A percentile compares a stretch with the other conserved stretches of the same genome.
phyloP scores from a whole-genome alignment of 2,888 invertebrate species.

The Dasysyrphus tricinctus region DNA sequence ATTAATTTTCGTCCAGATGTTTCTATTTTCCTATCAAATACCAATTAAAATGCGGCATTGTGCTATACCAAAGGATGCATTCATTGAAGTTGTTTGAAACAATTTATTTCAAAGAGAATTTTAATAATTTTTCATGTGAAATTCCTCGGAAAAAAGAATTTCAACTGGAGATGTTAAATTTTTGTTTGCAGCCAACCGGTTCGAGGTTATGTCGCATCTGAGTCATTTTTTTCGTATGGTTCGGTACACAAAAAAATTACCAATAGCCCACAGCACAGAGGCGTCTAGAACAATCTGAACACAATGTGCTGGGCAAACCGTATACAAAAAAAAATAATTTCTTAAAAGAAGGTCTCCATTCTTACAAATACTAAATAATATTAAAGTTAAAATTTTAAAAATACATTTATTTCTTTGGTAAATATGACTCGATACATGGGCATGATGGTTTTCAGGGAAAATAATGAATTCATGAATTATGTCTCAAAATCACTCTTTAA shows the following conservation, averaged over 20 bases:
- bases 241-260: background rate
- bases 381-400: no score
- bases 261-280: background rate
- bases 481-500: no score
- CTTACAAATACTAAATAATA: no score
- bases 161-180: constrained; percentile 77
- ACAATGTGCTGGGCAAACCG: constrained; percentile 2
- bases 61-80: background rate
- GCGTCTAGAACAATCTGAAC: constrained; percentile 27
- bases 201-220: constrained; percentile 63
- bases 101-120: background rate
- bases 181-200: constrained; percentile 70
- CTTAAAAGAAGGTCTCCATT: no score
- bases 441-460: no score
- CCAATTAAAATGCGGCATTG: background rate
- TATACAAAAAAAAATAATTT: no score
- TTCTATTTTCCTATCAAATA: background rate
- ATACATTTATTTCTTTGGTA: no score
- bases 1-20: constrained; percentile 2
- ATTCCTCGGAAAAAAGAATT: background rate
- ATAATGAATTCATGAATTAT: no score
- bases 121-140: background rate
- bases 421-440: no score
- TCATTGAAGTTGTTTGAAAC: background rate
- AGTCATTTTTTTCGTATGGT: constrained; percentile 50